These are phyloP conservation scores for Aleiodes alternator DNA, from an alignment of 2,888 invertebrate species.

Conservation along the genomic window DNA sequence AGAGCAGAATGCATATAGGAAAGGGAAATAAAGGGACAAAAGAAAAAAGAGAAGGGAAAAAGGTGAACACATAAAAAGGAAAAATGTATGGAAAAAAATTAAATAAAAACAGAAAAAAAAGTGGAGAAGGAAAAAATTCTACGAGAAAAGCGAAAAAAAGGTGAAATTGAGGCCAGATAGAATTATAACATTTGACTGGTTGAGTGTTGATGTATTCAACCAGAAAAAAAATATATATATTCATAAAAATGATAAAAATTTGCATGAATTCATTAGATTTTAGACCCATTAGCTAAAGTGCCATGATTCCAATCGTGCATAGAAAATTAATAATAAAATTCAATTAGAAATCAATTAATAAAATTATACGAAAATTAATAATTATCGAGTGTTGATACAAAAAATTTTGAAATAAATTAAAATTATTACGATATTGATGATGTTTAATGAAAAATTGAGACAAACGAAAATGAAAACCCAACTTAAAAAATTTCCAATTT, in stretches of 20 bases:
- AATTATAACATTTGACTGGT: conserved; percentile 67
- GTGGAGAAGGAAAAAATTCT: neutral
- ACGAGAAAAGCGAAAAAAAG: neutral
- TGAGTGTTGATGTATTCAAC: conserved; percentile 59
- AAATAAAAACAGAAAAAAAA: conserved; percentile 10
- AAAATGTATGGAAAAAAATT: conserved; percentile 39
- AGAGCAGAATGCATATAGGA: neutral
- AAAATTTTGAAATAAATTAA: no score
- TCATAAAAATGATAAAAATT: neutral
- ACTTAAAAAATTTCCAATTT: neutral
- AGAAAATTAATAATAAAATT: conserved; percentile 21
- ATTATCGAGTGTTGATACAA: no score
- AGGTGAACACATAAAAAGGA: conserved; percentile 53
- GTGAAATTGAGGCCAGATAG: conserved; percentile 59
- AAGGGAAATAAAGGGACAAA: neutral
- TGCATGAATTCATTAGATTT: conserved; percentile 53
- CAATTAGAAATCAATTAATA: no score
- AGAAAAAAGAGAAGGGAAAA: conserved; percentile 53
- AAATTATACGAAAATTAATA: no score
- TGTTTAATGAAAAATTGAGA: neutral
- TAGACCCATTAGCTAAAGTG: conserved; percentile 59
- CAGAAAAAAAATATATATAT: conserved; percentile 61
- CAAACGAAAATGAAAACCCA: neutral
- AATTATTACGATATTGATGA: no score
- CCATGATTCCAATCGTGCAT: conserved; percentile 48